Conservation (phyloP, 2,113 vertebrate genomes). For the Brachirus orientalis region DNA sequence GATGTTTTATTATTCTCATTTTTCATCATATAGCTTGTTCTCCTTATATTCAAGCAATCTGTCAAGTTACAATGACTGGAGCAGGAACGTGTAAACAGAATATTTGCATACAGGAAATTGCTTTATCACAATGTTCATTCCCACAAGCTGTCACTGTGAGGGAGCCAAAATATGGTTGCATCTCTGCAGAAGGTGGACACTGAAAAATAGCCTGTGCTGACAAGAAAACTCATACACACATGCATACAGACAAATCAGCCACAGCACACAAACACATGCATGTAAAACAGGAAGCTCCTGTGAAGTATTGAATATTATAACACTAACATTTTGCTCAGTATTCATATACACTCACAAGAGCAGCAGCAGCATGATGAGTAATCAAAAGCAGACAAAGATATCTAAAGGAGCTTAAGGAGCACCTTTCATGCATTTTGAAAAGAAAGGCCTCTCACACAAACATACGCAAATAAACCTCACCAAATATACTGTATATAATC, state of each 20-base stretch:
- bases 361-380: slow-evolving; percentile 2
- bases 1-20: slow-evolving; percentile 66
- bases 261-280: slow-evolving; percentile 1
- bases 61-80: slow-evolving; percentile 74
- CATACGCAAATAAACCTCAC: slow-evolving; percentile 24
- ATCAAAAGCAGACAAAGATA: slow-evolving; percentile 30
- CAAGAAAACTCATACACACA: slow-evolving; percentile 37
- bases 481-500: slow-evolving; percentile 35
- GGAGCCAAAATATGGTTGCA: slow-evolving; percentile 55
- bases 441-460: slow-evolving; percentile 16
- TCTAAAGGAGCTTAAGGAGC: slow-evolving; percentile 40
- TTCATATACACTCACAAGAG: slow-evolving; percentile 1
- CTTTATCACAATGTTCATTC: slow-evolving; percentile 76
- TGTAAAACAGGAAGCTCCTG: slow-evolving; percentile 7
- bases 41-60: slow-evolving; percentile 69
- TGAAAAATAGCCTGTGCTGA: slow-evolving; percentile 64
- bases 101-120: slow-evolving; percentile 82
- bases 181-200: slow-evolving; percentile 44
- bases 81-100: slow-evolving; percentile 72
- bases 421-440: slow-evolving; percentile 10
- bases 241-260: slow-evolving; percentile 17
- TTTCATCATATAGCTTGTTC: slow-evolving; percentile 64
- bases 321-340: slow-evolving; percentile 2
- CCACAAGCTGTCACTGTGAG: slow-evolving; percentile 68
- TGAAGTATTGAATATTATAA: not conserved